Base-by-base conservation (phyloP, 2,888 invertebrate species). In the Fragum whitleyi region DNA sequence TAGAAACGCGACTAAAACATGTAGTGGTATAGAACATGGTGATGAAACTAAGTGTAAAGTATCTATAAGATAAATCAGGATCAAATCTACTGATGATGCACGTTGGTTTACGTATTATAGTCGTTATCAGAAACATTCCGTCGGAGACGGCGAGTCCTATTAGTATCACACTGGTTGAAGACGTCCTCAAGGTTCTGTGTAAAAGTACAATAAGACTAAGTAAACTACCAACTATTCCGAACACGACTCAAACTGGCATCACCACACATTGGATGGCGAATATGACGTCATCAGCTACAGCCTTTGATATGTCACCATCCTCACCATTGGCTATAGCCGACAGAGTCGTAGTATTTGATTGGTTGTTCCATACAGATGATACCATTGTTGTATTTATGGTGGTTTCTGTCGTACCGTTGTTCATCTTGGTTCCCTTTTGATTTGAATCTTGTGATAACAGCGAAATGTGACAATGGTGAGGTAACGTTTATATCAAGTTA, bases 71-170 rank as follows among this genome's bases (percentile, higher is more conserved):
- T 6, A 68, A 19, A 7, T 23, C 7, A 6, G 21, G 32, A 47
- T 84, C 78, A 51, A 84, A 62, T 23, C 28, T 14, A 14, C 53
- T 21, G 29, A 84, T 84, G 28, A 84, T 81, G 21, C 80, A 74
- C 3, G 65, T 65, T 28, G 71, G 59, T 55, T 77, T 65, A 0
- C 65, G 62, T 2, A 76, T 42, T 55, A 77, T 69, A 62, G 67
- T 84, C 7, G 65, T 62, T 2, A 77, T 32, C 2, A 84, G 67
- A 47, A 61, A 81, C 29, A 79, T 32, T 9, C 62, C 7, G 32
- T 84, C 84, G 9, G 81, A 65, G 1, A 81, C 26, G 28, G 79
- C 62, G 1, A 84, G 72, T 2, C 72, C 71, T 1, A 74, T 51
- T 6, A 84, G 55, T n/a, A 70, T 16, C 5, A 84, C 74, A 6